Base-by-base conservation (phyloP, 2,113 vertebrate species). In the Urocolius indicus region DNA sequence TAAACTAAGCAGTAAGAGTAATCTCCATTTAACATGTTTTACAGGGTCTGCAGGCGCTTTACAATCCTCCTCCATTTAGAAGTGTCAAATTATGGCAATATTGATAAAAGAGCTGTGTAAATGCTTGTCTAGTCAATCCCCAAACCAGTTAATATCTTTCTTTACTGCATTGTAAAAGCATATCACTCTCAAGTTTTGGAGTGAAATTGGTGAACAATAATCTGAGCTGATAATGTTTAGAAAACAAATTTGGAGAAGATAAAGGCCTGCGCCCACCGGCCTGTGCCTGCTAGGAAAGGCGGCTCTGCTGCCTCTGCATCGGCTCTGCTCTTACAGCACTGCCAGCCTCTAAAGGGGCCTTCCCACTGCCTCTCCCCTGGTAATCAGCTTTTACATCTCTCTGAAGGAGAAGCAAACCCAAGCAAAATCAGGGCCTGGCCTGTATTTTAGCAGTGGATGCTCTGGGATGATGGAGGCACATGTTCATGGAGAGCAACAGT, bases 91-190 rank as follows among this genome's bases (percentile, higher is more conserved):
- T 97, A 98, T 97, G 95, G 97, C 98, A 97, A 98, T 98, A 98
- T 97, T 98, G 98, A 98, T 98, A 98, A 98, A 98, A 96, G 90
- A 49, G 81, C 38, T 83, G 84, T 95, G 94, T 94, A 92, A 97
- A 96, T 63, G 94, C 90, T 89, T 90, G 96, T 89, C 65, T 85
- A 96, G 94, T 97, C 95, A 98, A 94, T 96, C 91, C 91, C 84
- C 55, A n/a, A 87, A 95, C 75, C 72, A 86, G 89, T 96, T 96
- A 97, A 96, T 98, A 97, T 66, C 79, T 90, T 86, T 90, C 96
- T 98, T 98, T 98, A 98, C 96, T 96, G 90, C 98, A 96, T 98
- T 97, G 96, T 98, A 98, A 98, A 98, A 97, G 91, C 94, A 97
- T 97, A 98, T 97, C 97, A 97, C 97, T 86, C 96, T 96, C 82